Percentiles rank a stretch among this genome's conserved stretches.
phyloP scores from a whole-genome alignment of 1,140 invertebrate species.

The Ctenoplectra terminalis region DNA sequence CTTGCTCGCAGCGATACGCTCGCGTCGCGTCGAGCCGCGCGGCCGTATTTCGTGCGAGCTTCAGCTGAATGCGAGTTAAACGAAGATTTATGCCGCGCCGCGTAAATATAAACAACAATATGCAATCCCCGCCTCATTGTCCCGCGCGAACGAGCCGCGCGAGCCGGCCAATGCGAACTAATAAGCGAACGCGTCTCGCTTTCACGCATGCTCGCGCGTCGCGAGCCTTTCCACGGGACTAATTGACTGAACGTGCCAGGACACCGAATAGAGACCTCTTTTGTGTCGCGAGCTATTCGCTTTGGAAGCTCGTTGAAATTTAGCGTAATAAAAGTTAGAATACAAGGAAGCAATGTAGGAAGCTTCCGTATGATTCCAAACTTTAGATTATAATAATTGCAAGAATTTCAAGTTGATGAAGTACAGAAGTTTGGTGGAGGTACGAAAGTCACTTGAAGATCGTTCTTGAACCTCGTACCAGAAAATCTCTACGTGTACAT shows the following conservation, averaged over 20 bases:
- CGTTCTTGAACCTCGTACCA: too few species aligned
- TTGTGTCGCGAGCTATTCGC: not conserved
- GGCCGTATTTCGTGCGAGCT: slow-evolving; percentile 34
- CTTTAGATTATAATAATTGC: too few species aligned
- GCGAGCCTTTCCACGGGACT: not conserved
- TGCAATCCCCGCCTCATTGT: slow-evolving; percentile 80
- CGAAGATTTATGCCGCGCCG: slow-evolving; percentile 81
- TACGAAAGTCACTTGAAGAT: too few species aligned
- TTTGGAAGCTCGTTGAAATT: not conserved
- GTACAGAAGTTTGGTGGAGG: too few species aligned
- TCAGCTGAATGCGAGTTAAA: slow-evolving; percentile 80
- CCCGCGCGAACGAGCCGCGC: slow-evolving; percentile 60
- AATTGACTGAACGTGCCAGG: slow-evolving; percentile 7
- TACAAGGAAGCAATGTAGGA: too few species aligned
- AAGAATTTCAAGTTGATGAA: too few species aligned
- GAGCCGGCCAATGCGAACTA: slow-evolving; percentile 70
- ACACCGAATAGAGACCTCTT: not conserved
- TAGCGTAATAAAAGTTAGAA: too few species aligned
- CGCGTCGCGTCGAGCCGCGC: slow-evolving; percentile 22
- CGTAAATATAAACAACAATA: slow-evolving; percentile 82
- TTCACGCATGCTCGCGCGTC: not conserved
- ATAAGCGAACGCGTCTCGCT: slow-evolving; percentile 61
- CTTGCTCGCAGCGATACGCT: slow-evolving; percentile 52
- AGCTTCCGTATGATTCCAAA: too few species aligned
- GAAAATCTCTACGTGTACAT: too few species aligned